Evolutionary conservation across 2,888 invertebrate species (phyloP).

Genomic region (Cephus sareptanus): DNA sequence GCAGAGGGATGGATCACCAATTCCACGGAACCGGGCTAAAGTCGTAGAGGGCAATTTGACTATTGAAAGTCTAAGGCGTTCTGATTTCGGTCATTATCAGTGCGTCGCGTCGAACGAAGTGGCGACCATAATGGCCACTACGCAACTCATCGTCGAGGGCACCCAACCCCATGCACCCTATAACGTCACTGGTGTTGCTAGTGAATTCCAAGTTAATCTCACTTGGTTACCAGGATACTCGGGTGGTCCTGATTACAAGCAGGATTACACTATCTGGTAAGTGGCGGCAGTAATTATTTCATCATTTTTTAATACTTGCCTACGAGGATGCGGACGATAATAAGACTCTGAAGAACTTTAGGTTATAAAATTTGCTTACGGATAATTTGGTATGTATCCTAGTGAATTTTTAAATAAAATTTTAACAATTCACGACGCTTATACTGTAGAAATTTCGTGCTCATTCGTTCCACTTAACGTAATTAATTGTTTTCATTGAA

Average conservation of each 20-base stretch:
- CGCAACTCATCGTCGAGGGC: conserved; percentile 90
- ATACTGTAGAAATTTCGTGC: neutral
- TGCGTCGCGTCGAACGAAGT: conserved; percentile 96
- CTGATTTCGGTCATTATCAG: conserved; percentile 95
- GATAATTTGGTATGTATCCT: neutral
- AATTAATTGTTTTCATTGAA: neutral
- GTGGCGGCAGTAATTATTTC: conserved; percentile 14
- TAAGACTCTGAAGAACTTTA: neutral
- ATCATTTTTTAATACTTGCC: neutral
- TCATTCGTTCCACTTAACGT: neutral
- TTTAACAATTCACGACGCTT: neutral
- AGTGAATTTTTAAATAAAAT: neutral
- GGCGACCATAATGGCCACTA: conserved; percentile 91
- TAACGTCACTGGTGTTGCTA: conserved; percentile 91
- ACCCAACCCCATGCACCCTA: conserved; percentile 98
- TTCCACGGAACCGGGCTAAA: conserved; percentile 84
- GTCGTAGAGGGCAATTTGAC: conserved; percentile 90
- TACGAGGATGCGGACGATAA: neutral
- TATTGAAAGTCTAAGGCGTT: conserved; percentile 85
- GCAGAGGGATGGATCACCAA: conserved; percentile 81
- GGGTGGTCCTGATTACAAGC: conserved; percentile 94
- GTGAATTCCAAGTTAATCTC: conserved; percentile 90
- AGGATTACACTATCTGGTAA: conserved; percentile 93
- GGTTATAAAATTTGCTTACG: neutral
- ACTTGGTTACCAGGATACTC: conserved; percentile 96